Evolutionary conservation across 2,888 invertebrate species (phyloP).

Genomic region (Seira musarum): DNA sequence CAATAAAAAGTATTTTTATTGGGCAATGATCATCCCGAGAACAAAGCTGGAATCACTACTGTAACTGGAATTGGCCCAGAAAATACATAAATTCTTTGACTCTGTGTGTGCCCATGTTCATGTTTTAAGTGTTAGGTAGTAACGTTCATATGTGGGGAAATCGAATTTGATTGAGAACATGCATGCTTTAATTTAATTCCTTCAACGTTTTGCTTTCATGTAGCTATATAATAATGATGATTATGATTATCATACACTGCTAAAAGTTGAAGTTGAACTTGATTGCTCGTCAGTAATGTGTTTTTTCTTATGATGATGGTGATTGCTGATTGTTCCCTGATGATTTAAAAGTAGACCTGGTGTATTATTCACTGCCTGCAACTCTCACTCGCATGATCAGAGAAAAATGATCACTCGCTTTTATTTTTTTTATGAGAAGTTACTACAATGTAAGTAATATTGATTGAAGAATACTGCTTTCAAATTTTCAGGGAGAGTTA

Average conservation of each 20-base stretch:
- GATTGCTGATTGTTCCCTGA: slow-evolving; percentile 9
- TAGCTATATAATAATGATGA: background rate
- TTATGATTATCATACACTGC: background rate
- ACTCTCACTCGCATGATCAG: background rate
- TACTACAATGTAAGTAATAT: slow-evolving; percentile 9
- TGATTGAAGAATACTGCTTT: slow-evolving; percentile 8
- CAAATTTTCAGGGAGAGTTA: background rate
- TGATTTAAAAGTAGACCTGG: slow-evolving; percentile 9
- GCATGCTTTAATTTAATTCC: slow-evolving; percentile 15
- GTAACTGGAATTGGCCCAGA: background rate
- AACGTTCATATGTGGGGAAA: background rate
- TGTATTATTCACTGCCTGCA: slow-evolving; percentile 5
- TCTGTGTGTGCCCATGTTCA: background rate
- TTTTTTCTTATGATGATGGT: background rate
- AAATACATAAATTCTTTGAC: background rate
- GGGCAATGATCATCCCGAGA: slow-evolving; percentile 1
- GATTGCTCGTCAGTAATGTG: background rate
- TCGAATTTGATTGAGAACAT: background rate
- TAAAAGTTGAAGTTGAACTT: background rate
- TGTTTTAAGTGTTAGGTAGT: background rate
- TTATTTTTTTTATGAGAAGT: background rate
- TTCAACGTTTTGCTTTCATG: slow-evolving; percentile 1
- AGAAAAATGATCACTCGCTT: background rate
- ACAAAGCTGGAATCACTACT: slow-evolving; percentile 9
- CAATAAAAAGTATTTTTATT: slow-evolving; percentile 5